Conservation (phyloP, 2,888 invertebrate species). For the Bhutanitis thaidina region DNA sequence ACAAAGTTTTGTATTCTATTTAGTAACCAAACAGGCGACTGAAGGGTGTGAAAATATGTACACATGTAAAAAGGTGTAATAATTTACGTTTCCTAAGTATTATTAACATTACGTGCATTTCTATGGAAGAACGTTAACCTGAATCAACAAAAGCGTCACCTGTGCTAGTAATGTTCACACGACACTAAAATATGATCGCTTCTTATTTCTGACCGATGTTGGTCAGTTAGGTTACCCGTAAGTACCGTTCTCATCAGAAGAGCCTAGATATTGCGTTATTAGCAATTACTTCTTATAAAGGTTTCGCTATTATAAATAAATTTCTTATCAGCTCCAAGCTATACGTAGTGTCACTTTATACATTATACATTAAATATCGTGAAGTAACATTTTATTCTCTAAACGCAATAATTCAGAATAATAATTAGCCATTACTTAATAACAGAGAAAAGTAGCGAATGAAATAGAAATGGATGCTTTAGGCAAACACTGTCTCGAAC, state of each 20-base stretch:
- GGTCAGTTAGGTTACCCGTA: not conserved
- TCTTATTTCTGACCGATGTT: not conserved
- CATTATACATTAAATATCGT: too few species aligned
- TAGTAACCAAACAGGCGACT: too few species aligned
- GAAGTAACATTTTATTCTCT: too few species aligned
- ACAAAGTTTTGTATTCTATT: too few species aligned
- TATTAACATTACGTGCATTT: slow-evolving; percentile 4
- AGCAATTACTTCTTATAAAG: not conserved
- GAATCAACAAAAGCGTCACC: slow-evolving; percentile 40
- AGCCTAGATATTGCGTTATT: not conserved
- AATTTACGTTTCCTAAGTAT: too few species aligned
- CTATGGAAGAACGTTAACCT: slow-evolving; percentile 35
- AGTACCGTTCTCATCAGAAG: slow-evolving; percentile 11
- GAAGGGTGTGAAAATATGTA: too few species aligned
- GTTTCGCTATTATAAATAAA: not conserved
- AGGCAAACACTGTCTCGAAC: not conserved
- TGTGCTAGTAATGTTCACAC: slow-evolving; percentile 48
- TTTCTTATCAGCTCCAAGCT: too few species aligned
- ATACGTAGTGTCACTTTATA: too few species aligned
- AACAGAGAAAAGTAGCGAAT: too few species aligned
- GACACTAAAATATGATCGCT: slow-evolving; percentile 43
- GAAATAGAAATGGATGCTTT: too few species aligned
- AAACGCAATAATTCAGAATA: too few species aligned
- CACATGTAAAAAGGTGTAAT: not conserved
- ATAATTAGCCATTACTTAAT: too few species aligned